These are phyloP conservation scores for Pyrgilauda ruficollis DNA, from an alignment of 2,113 vertebrate genomes.

Conservation along the genomic window DNA sequence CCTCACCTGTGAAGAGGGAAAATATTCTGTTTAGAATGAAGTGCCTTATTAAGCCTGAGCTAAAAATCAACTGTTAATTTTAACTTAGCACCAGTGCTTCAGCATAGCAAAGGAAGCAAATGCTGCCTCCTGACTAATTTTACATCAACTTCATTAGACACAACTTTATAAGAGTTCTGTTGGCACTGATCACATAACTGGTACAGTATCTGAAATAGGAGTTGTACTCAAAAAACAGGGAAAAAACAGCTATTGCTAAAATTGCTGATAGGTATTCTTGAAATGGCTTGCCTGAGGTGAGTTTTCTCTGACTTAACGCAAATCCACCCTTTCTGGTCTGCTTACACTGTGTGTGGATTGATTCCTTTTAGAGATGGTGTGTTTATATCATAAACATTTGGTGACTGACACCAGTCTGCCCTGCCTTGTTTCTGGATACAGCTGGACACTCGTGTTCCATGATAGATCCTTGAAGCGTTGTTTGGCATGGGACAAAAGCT, in stretches of 20 bases:
- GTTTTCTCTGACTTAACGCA: not conserved
- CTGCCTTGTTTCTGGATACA: not conserved
- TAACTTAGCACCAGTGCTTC: not conserved
- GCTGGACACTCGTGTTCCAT: not conserved
- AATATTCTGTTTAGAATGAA: not conserved
- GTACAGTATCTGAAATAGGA: not conserved
- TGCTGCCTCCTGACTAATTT: not conserved
- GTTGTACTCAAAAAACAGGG: not conserved
- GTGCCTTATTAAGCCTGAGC: not conserved
- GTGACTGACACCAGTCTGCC: not conserved
- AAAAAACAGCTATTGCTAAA: not conserved
- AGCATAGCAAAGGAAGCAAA: not conserved
- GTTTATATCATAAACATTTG: not conserved
- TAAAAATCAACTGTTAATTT: not conserved
- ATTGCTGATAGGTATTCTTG: not conserved
- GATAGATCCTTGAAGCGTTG: fast-evolving
- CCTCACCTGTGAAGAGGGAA: not conserved
- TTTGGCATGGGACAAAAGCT: not conserved
- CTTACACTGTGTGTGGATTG: not conserved
- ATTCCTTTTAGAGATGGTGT: not conserved
- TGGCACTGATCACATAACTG: not conserved
- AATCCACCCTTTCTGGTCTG: not conserved
- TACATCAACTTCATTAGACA: not conserved
- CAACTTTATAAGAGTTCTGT: not conserved
- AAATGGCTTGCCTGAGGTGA: not conserved